Evolutionary conservation across 1,140 invertebrate genomes (phyloP).

Genomic region (Arctopsyche grandis): DNA sequence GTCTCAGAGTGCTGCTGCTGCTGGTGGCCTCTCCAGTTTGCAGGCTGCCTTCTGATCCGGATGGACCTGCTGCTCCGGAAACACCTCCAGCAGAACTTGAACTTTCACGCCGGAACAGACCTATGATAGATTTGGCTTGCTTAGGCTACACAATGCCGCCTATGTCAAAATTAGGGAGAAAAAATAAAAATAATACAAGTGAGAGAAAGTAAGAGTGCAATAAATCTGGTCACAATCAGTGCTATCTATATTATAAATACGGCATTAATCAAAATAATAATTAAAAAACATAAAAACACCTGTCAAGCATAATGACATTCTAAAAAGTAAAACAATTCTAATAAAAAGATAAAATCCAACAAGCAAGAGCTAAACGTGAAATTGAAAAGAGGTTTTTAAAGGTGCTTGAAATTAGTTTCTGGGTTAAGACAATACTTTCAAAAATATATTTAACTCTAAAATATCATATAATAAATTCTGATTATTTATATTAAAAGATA

Average conservation of each 20-base stretch:
- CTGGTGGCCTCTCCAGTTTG: conserved; percentile 60
- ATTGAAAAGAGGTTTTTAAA: too few species aligned
- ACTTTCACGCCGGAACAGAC: conserved; percentile 75
- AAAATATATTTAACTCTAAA: too few species aligned
- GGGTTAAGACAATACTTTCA: too few species aligned
- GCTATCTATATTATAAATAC: conserved; percentile 24
- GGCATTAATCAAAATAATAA: conserved; percentile 1
- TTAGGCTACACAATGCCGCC: conserved; percentile 77
- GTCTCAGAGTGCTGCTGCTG: conserved; percentile 56
- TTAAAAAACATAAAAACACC: background rate
- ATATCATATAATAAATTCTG: too few species aligned
- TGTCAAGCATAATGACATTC: too few species aligned
- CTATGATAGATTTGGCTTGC: conserved; percentile 77
- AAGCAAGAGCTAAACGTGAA: too few species aligned
- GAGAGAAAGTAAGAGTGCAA: conserved; percentile 52
- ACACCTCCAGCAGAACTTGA: conserved; percentile 67
- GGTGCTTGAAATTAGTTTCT: too few species aligned
- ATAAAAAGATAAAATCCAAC: too few species aligned
- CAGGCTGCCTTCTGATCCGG: conserved; percentile 66
- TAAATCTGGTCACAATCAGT: conserved; percentile 27
- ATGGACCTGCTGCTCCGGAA: conserved; percentile 58
- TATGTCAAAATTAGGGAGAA: conserved; percentile 58
- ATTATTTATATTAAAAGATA: too few species aligned
- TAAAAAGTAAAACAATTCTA: too few species aligned
- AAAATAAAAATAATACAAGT: conserved; percentile 58